Conservation (phyloP, 2,888 invertebrate species). For the Heliconius sara region DNA sequence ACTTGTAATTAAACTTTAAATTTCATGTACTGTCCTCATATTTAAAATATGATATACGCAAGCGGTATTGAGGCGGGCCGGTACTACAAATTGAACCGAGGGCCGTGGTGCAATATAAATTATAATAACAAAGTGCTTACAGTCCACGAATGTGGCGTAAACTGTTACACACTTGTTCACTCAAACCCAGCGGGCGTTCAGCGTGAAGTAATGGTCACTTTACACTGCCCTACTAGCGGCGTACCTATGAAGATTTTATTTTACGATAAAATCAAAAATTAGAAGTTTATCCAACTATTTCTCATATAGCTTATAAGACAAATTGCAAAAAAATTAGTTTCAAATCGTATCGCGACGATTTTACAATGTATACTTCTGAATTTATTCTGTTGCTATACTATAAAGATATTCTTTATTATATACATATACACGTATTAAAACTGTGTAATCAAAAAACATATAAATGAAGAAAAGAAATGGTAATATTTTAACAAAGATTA, state of each 20-base stretch:
- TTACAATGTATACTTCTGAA: too few relatives aligned
- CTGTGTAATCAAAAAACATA: neutral
- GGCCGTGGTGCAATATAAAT: conserved; percentile 19
- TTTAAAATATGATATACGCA: conserved; percentile 25
- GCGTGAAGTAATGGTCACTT: conserved; percentile 11
- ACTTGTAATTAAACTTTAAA: neutral
- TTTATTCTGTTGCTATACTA: too few relatives aligned
- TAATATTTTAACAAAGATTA: neutral
- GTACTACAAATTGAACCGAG: conserved; percentile 24
- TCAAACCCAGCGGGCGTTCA: neutral
- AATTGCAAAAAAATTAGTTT: too few relatives aligned
- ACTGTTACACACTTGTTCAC: conserved; percentile 25
- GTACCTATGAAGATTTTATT: neutral
- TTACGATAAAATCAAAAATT: too few relatives aligned
- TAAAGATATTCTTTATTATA: too few relatives aligned
- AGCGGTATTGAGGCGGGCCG: conserved; percentile 22
- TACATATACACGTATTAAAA: too few relatives aligned
- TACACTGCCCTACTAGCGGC: neutral
- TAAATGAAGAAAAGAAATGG: neutral
- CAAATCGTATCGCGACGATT: too few relatives aligned
- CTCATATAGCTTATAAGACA: too few relatives aligned
- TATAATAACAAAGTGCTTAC: conserved; percentile 28
- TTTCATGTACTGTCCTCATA: conserved; percentile 15
- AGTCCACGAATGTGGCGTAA: conserved; percentile 21
- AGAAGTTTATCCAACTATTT: too few relatives aligned